Evolutionary conservation across 1,140 invertebrate genomes (phyloP).

Genomic region (Rhyzopertha dominica): DNA sequence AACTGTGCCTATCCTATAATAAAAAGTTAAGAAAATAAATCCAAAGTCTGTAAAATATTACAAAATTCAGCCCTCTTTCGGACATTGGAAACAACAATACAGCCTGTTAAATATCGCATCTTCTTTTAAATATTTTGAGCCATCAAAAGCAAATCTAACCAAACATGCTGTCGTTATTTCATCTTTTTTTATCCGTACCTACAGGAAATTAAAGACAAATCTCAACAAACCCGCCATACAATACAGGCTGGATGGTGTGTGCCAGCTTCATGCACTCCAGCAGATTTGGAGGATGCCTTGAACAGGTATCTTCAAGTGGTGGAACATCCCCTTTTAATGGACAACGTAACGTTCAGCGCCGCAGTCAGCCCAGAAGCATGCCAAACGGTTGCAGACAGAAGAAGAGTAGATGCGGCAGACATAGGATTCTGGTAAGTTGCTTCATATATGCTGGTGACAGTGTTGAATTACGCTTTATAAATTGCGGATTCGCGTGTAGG

Average conservation of each 20-base stretch:
- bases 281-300: conserved; percentile 48
- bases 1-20: too few relatives aligned
- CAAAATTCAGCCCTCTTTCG: too few relatives aligned
- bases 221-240: conserved; percentile 45
- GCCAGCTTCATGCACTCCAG: conserved; percentile 47
- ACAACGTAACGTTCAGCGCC: conserved; percentile 45
- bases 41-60: too few relatives aligned
- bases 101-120: too few relatives aligned
- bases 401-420: conserved; percentile 40
- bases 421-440: conserved; percentile 49
- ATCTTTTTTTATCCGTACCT: conserved; percentile 17
- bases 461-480: too few relatives aligned
- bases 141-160: too few relatives aligned
- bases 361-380: conserved; percentile 38
- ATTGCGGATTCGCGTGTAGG: too few relatives aligned
- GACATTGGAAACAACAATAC: too few relatives aligned
- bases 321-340: conserved; percentile 43
- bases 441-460: too few relatives aligned
- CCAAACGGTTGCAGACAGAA: conserved; percentile 33
- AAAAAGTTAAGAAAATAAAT: too few relatives aligned
- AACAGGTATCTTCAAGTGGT: conserved; percentile 45
- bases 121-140: too few relatives aligned
- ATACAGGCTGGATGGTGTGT: conserved; percentile 53
- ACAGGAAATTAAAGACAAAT: conserved; percentile 40
- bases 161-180: too few relatives aligned